phyloP scores from a whole-genome alignment of 2,888 invertebrate genomes.

The Phengaris arion region DNA sequence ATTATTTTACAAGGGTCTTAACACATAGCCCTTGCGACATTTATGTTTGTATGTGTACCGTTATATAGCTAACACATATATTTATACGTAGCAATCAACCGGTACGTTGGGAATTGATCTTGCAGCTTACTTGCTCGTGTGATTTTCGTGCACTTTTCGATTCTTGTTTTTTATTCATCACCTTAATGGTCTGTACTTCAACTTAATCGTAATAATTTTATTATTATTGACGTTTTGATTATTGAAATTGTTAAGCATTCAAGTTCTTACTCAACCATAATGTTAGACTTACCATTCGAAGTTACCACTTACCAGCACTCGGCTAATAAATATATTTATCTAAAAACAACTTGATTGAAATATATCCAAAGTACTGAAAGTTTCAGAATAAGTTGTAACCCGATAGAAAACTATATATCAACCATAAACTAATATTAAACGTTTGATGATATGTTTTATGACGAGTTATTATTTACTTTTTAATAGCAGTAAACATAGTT shows the following conservation, averaged over 20 bases:
- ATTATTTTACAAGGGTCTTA: constrained; percentile 3
- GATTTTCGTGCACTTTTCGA: constrained; percentile 65
- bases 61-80: constrained; percentile 59
- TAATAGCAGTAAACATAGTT: not conserved
- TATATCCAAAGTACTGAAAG: not conserved
- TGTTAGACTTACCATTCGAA: not conserved
- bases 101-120: constrained; percentile 50
- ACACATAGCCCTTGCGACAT: constrained; percentile 54
- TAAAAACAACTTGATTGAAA: too few relatives aligned
- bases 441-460: not conserved
- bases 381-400: not conserved
- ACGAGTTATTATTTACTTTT: constrained; percentile 5
- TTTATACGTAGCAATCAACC: constrained; percentile 49
- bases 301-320: too few relatives aligned
- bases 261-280: not conserved
- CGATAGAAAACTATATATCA: not conserved
- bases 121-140: constrained; percentile 50
- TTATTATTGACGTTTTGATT: constrained; percentile 44
- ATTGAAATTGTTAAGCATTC: not conserved
- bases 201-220: constrained; percentile 48
- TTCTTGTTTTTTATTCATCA: constrained; percentile 39
- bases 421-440: not conserved
- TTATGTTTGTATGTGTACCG: constrained; percentile 59
- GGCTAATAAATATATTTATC: not conserved
- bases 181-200: constrained; percentile 28